Evolutionary conservation across 2,113 vertebrate species (phyloP).

Genomic region (Toxostoma redivivum): DNA sequence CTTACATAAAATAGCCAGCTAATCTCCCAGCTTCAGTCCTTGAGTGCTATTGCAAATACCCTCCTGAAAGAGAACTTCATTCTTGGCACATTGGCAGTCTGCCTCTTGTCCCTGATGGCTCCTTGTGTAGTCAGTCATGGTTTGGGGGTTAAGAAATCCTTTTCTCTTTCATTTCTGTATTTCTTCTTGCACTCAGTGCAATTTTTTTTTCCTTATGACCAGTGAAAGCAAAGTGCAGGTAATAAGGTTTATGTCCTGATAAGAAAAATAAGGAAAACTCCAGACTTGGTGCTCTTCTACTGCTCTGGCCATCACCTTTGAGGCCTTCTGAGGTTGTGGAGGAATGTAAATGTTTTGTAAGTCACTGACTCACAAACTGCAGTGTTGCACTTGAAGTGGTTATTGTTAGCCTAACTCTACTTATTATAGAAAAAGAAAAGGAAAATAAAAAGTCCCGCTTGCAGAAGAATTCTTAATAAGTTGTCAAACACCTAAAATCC

Average conservation of each 20-base stretch:
- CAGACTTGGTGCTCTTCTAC: background rate
- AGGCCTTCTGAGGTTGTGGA: background rate
- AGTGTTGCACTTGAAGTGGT: background rate
- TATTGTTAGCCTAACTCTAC: background rate
- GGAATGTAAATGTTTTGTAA: background rate
- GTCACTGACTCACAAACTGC: background rate
- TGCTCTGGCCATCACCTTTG: background rate
- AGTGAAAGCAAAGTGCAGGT: accelerated
- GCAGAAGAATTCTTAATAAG: background rate
- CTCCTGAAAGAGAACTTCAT: background rate
- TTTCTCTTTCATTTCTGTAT: background rate
- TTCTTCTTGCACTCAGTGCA: background rate
- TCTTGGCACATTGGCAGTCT: background rate
- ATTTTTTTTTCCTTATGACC: background rate
- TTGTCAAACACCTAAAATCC: background rate
- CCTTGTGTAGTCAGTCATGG: background rate
- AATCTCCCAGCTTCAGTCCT: background rate
- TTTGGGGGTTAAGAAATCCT: background rate
- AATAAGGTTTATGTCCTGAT: background rate
- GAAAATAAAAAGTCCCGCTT: background rate
- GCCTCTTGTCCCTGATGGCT: background rate
- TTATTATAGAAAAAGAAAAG: background rate
- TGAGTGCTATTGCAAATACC: background rate
- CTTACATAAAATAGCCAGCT: constrained; percentile 8
- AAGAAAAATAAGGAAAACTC: background rate